Conservation (phyloP, 2,797 vertebrate species). For the Limnodromus scolopaceus region DNA sequence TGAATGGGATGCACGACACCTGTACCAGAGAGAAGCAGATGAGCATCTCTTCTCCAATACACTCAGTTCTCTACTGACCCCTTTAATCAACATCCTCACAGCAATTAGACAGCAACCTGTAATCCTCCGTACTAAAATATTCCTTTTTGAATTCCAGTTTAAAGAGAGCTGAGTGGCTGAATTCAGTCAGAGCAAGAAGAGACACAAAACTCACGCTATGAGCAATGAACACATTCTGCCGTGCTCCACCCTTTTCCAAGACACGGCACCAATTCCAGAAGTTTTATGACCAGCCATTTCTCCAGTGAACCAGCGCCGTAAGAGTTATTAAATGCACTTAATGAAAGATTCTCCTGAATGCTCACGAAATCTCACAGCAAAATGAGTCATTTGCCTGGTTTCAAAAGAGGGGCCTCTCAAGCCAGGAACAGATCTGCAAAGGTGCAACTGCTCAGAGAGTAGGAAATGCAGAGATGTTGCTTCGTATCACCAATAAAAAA, state of each 20-base stretch:
- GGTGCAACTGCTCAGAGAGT: background rate
- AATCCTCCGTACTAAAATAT: background rate
- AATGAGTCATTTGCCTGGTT: background rate
- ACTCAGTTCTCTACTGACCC: background rate
- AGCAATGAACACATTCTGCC: background rate
- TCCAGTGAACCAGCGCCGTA: background rate
- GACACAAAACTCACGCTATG: background rate
- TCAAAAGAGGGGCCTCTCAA: background rate
- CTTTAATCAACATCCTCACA: background rate
- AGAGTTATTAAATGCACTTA: conserved; percentile 12
- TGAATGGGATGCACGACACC: background rate
- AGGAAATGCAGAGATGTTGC: background rate
- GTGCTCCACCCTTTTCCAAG: background rate
- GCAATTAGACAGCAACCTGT: background rate
- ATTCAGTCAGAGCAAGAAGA: background rate
- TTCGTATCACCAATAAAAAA: background rate
- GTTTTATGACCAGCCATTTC: background rate
- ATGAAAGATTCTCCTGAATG: background rate
- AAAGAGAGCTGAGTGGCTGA: background rate
- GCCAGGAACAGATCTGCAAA: background rate
- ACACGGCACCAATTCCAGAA: background rate
- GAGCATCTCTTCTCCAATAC: background rate
- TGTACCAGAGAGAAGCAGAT: background rate
- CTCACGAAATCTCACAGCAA: background rate
- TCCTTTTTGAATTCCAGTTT: background rate